Conservation (phyloP, 1,140 invertebrate genomes). For the Radopholus similis region DNA sequence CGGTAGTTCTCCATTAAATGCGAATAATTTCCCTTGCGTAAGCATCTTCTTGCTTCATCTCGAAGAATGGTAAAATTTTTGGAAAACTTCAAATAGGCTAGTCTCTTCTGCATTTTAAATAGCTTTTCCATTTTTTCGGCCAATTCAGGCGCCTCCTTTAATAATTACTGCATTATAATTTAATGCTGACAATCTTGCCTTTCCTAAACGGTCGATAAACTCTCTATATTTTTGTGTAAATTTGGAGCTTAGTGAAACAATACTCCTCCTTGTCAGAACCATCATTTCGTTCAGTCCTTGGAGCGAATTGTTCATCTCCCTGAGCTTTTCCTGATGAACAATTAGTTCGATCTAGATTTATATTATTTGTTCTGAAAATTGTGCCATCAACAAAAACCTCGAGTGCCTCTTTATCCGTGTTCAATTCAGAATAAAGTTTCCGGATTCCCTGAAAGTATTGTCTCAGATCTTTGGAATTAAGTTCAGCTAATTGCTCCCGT, state of each 20-base stretch:
- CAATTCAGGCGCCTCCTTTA: constrained; percentile 19
- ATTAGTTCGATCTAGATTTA: constrained; percentile 21
- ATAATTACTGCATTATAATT: neutral
- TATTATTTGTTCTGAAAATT: neutral
- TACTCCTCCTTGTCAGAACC: neutral
- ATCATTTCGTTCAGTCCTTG: neutral
- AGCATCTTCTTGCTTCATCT: constrained; percentile 19
- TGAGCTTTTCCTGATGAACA: constrained; percentile 9
- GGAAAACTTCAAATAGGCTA: constrained; percentile 21
- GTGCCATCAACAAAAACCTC: constrained; percentile 4
- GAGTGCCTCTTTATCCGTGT: constrained; percentile 17
- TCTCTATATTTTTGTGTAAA: too few species aligned
- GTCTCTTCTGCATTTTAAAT: constrained; percentile 2
- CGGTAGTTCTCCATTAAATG: constrained; percentile 16
- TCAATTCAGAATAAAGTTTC: constrained; percentile 18
- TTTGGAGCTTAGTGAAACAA: too few species aligned
- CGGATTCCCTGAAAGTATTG: constrained; percentile 24
- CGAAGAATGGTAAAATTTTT: constrained; percentile 22
- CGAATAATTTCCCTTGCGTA: constrained; percentile 16
- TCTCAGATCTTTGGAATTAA: constrained; percentile 26
- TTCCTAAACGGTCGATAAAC: too few species aligned
- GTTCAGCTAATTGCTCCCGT: constrained; percentile 10
- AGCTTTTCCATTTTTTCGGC: constrained; percentile 15
- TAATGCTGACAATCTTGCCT: neutral
- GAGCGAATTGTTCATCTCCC: neutral